A percentile compares a stretch with the other conserved stretches of the same genome.
These are phyloP conservation scores for Melanophora roralis DNA, from an alignment of 2,888 invertebrate species.

Conservation along the genomic window DNA sequence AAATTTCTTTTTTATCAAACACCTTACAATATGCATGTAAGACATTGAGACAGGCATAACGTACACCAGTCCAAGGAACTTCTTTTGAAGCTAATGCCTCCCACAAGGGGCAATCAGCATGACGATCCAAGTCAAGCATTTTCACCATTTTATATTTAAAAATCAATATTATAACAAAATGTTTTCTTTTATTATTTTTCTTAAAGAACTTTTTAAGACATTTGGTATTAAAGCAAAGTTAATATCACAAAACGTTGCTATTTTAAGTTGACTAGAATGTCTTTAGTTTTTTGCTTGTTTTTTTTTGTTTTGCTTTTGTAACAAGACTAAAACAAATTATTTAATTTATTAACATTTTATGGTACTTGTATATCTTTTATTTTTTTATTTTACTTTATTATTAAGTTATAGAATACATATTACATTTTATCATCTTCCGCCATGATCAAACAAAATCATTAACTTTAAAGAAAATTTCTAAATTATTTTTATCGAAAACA, in stretches of 20 bases:
- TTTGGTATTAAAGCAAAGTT: neutral
- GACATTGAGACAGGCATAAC: conserved; percentile 89
- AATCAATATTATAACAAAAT: conserved; percentile 12
- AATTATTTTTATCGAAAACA: neutral
- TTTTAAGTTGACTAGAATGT: neutral
- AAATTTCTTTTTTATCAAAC: conserved; percentile 87
- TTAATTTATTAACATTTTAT: neutral
- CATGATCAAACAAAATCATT: neutral
- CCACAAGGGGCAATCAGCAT: conserved; percentile 81
- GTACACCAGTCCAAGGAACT: conserved; percentile 89
- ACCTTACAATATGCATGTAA: conserved; percentile 92
- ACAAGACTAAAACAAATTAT: neutral
- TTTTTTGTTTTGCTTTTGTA: neutral
- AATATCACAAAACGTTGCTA: neutral
- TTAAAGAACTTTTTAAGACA: conserved; percentile 14
- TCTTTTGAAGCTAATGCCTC: conserved; percentile 78
- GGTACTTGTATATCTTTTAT: conserved; percentile 39
- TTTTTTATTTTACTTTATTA: no score
- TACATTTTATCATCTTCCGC: neutral
- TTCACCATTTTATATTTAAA: conserved; percentile 70
- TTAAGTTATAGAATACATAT: neutral
- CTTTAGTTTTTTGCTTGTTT: neutral
- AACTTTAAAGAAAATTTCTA: neutral
- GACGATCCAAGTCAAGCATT: conserved; percentile 82
- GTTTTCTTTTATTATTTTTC: neutral